Base-by-base conservation (phyloP, 2,888 invertebrate species). In the Tenodera sinensis region DNA sequence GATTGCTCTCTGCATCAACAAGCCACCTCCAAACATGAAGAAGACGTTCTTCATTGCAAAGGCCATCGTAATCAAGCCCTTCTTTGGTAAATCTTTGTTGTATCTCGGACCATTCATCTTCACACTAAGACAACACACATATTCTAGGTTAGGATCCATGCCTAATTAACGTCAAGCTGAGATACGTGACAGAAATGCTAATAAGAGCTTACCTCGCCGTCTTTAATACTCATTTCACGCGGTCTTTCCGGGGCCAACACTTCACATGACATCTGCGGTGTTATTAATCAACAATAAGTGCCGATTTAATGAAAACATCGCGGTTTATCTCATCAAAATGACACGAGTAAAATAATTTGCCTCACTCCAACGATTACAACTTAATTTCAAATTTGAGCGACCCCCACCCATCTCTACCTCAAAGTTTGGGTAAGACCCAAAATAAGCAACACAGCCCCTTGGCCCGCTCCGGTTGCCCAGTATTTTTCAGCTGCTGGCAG, bases 21-120 rank as follows among this genome's bases (percentile, higher is more conserved):
- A 93, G 91, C 93, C 93, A 93, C 84, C 93, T 91, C 93, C 93
- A 93, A 47, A 93, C 92, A 91, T 93, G 92, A 83, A 93, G 91
- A 14, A 93, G 90, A 83, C 92, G 92, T 85, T 92, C 92, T 83
- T 92, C 92, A n/a, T 92, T 90, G 87, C 92, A 92, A 28, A 93
- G 90, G 82, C 90, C 91, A 15, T 92, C 92, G 90, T 91, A 92
- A 90, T 93, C 93, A 85, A 93, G 90, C 7, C 93, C 93, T 91
- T 93, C 93, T 90, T 92, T 91, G 89, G 92, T 91, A 90, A 93
- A 93, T n/a, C 93, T 91, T 88, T 91, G 91, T 83, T 92, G 91
- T 90, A 93, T 92, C 88, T 93, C 93, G 83, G 92, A 90, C 92
- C 93, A 93, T 91, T 93, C 93, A 91, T 93, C 93, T 91, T 93